Conservation (phyloP, 2,888 invertebrate species). For the Clivina fossor region DNA sequence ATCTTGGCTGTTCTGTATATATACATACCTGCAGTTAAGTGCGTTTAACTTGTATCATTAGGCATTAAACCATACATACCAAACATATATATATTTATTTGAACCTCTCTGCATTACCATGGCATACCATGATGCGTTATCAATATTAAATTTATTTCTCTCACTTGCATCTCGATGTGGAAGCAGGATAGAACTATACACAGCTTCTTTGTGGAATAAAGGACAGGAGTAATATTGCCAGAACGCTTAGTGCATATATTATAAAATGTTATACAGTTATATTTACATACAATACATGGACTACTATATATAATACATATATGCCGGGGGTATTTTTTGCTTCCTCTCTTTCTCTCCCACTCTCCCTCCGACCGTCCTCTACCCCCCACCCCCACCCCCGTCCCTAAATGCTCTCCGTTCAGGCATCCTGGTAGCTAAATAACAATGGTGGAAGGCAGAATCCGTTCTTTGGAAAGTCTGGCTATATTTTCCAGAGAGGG, state of each 20-base stretch:
- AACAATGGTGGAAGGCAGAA: slow-evolving; percentile 50
- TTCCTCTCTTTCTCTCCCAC: too few species aligned
- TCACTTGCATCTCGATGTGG: slow-evolving; percentile 7
- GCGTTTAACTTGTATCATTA: too few species aligned
- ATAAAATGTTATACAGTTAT: slow-evolving; percentile 30
- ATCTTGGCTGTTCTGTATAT: too few species aligned
- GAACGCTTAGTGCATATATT: slow-evolving; percentile 25
- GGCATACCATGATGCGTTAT: slow-evolving; percentile 13
- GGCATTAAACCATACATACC: too few species aligned
- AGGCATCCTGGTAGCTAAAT: slow-evolving; percentile 11
- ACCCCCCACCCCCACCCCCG: not conserved
- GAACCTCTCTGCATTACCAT: too few species aligned
- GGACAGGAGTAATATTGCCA: not conserved
- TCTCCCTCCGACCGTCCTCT: not conserved
- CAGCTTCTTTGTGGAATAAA: not conserved
- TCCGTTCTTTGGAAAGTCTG: slow-evolving; percentile 54
- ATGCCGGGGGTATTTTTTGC: too few species aligned
- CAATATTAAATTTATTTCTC: slow-evolving; percentile 20
- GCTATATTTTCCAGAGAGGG: slow-evolving; percentile 55
- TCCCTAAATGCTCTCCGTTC: not conserved
- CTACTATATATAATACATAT: not conserved
- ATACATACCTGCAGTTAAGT: too few species aligned
- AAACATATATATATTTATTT: too few species aligned
- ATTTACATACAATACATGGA: slow-evolving; percentile 25
- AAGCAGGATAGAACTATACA: not conserved